phyloP scores from a whole-genome alignment of 2,113 vertebrate species.

The Tachuris rubrigastra region DNA sequence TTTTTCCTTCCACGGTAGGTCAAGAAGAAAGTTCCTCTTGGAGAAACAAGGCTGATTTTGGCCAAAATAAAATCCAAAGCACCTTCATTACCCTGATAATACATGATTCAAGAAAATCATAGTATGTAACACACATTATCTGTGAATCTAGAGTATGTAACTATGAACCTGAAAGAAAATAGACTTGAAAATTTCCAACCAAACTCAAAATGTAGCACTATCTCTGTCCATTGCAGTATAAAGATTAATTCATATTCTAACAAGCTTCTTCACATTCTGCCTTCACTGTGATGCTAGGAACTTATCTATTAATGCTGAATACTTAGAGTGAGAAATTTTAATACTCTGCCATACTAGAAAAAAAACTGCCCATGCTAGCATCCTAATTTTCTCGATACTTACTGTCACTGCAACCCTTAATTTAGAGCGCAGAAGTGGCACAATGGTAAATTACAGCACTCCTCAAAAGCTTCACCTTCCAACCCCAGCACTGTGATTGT shows the following conservation, averaged over 20 bases:
- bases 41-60: background rate
- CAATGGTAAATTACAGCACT: slow-evolving; percentile 14
- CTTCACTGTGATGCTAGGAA: slow-evolving; percentile 33
- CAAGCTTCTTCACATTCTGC: background rate
- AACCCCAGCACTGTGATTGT: background rate
- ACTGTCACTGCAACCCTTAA: slow-evolving; percentile 59
- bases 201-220: background rate
- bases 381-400: slow-evolving; percentile 48
- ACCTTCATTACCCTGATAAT: slow-evolving; percentile 5
- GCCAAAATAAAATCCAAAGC: background rate
- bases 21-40: background rate
- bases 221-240: background rate
- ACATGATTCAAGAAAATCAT: slow-evolving; percentile 10
- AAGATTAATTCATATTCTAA: slow-evolving; percentile 20
- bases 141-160: slow-evolving; percentile 42
- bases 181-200: background rate
- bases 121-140: background rate
- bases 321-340: slow-evolving; percentile 26
- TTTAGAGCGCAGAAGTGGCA: slow-evolving; percentile 54
- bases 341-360: slow-evolving; percentile 6
- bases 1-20: background rate
- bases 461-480: slow-evolving; percentile 18
- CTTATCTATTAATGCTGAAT: slow-evolving; percentile 41
- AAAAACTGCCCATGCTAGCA: background rate
- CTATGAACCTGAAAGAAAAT: slow-evolving; percentile 23